Evolutionary conservation across 2,888 invertebrate species (phyloP).

Genomic region (Operophtera brumata): DNA sequence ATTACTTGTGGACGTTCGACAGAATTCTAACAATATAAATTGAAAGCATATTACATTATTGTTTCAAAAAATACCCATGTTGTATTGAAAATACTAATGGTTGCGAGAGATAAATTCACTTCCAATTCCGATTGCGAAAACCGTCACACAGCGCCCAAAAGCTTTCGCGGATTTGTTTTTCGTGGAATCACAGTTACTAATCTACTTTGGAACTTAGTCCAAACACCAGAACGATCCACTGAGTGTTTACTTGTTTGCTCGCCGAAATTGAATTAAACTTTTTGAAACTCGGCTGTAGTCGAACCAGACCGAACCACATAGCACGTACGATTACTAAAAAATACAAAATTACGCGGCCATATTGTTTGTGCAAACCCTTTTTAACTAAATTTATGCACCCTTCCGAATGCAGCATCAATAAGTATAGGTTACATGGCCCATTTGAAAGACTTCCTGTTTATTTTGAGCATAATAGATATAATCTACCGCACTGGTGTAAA

Average conservation of each 20-base stretch:
- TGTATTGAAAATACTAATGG: background rate
- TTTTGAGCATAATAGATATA: slow-evolving; percentile 79
- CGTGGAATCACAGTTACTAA: slow-evolving; percentile 47
- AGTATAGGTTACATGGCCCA: slow-evolving; percentile 81
- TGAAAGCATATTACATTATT: too few species aligned
- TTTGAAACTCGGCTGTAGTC: slow-evolving; percentile 42
- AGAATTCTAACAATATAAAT: too few species aligned
- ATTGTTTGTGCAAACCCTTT: slow-evolving; percentile 72
- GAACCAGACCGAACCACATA: slow-evolving; percentile 19
- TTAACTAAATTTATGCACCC: slow-evolving; percentile 77
- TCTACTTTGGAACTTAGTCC: slow-evolving; percentile 55
- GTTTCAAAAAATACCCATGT: background rate
- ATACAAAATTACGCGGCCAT: slow-evolving; percentile 44
- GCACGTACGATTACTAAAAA: slow-evolving; percentile 58
- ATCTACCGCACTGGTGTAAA: slow-evolving; percentile 80
- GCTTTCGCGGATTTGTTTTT: slow-evolving; percentile 36
- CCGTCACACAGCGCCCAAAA: slow-evolving; percentile 27
- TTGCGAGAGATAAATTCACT: slow-evolving; percentile 9
- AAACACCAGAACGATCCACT: slow-evolving; percentile 47
- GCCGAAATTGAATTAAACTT: slow-evolving; percentile 62
- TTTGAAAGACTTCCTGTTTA: slow-evolving; percentile 79
- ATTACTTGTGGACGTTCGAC: background rate
- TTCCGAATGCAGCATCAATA: slow-evolving; percentile 67
- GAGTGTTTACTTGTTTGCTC: slow-evolving; percentile 55
- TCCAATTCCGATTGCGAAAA: slow-evolving; percentile 29